phyloP scores from a whole-genome alignment of 2,113 vertebrate species.

The Myiopsitta monachus region DNA sequence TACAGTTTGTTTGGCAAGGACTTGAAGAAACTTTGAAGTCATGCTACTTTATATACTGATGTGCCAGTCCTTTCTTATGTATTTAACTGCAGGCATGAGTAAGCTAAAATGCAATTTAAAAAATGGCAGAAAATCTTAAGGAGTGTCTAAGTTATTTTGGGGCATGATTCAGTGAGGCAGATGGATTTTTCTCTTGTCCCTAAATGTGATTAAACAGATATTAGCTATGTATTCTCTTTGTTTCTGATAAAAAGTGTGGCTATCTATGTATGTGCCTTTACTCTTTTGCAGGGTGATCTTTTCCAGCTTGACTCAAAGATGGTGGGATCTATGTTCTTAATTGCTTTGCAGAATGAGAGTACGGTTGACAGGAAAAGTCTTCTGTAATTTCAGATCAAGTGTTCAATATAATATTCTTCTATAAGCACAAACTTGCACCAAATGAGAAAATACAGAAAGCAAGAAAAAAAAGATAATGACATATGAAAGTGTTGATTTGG shows the following conservation, averaged over 20 bases:
- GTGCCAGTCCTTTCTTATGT: background rate
- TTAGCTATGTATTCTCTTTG: background rate
- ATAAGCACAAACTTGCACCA: background rate
- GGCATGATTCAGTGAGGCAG: background rate
- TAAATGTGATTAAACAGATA: background rate
- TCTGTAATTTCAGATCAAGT: background rate
- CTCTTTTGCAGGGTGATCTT: background rate
- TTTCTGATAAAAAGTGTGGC: background rate
- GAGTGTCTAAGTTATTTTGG: background rate
- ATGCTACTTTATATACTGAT: background rate
- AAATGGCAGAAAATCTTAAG: background rate
- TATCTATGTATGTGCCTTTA: background rate
- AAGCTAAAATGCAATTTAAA: background rate
- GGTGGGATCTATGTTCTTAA: background rate
- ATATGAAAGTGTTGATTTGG: background rate
- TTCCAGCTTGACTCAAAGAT: background rate
- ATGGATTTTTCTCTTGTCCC: background rate
- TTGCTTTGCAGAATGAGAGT: background rate
- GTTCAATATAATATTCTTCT: background rate
- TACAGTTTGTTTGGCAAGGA: background rate
- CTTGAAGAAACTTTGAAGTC: background rate
- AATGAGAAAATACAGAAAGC: background rate
- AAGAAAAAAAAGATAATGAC: background rate
- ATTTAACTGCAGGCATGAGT: background rate
- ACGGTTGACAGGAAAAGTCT: accelerated